Percentiles rank a stretch among this genome's conserved stretches.
These are phyloP conservation scores for Drosophila biarmipes DNA, from an alignment of 1,140 invertebrate genomes.

Conservation along the genomic window DNA sequence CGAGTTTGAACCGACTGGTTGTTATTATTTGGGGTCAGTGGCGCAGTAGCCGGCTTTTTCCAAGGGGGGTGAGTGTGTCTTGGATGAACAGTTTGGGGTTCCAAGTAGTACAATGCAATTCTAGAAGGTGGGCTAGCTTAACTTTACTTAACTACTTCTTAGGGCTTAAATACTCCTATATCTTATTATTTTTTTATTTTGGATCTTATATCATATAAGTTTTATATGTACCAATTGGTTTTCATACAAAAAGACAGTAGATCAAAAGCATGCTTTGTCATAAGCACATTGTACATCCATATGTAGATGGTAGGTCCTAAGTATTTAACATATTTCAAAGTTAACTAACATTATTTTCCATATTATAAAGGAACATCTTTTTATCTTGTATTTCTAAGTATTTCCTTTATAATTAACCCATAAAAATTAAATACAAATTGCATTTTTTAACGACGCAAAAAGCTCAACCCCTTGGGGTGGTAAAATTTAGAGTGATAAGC, in stretches of 20 bases:
- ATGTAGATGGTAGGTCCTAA: too few relatives aligned
- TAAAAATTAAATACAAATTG: background rate
- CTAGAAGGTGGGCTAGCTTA: background rate
- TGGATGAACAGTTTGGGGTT: background rate
- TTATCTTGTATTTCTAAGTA: background rate
- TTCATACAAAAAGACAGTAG: too few relatives aligned
- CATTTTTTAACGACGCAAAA: constrained; percentile 9
- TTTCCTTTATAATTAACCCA: background rate
- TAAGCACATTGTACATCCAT: too few relatives aligned
- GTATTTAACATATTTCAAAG: too few relatives aligned
- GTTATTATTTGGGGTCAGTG: constrained; percentile 50
- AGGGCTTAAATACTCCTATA: background rate
- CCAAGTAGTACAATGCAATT: background rate
- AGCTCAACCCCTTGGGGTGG: constrained; percentile 34
- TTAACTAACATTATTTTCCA: too few relatives aligned
- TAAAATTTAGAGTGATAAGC: constrained; percentile 27
- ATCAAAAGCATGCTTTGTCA: too few relatives aligned
- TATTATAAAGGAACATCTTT: background rate
- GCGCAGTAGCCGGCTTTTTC: constrained; percentile 39
- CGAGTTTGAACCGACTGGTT: constrained; percentile 29
- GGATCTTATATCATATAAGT: too few relatives aligned
- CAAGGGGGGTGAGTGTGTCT: constrained; percentile 5
- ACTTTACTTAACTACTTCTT: background rate
- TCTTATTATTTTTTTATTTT: background rate
- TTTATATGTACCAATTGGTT: too few relatives aligned